Conservation (phyloP, 2,888 invertebrate species). For the Thecophora atra region DNA sequence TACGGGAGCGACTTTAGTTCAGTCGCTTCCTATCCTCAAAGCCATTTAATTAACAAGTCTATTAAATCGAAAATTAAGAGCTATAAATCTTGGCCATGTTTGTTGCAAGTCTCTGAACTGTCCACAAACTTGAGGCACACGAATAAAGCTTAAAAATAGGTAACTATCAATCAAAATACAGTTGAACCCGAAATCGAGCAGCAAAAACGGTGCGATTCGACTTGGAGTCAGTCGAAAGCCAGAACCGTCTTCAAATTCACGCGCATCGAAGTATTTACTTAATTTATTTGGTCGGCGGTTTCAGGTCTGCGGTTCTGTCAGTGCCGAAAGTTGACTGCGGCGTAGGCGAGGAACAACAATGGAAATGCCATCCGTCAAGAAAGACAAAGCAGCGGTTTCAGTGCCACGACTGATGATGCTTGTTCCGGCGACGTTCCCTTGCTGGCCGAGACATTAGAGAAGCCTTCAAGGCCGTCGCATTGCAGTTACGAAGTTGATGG, state of each 20-base stretch:
- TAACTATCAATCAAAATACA: conserved; percentile 34
- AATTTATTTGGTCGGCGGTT: conserved; percentile 30
- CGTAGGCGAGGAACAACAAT: no score
- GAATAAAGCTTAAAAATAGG: conserved; percentile 25
- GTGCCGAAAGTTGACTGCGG: no score
- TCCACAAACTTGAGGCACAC: no score
- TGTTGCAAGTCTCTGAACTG: no score
- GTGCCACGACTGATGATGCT: no score
- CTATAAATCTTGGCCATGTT: conserved; percentile 32
- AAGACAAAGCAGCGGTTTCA: no score
- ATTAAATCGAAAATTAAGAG: conserved; percentile 2
- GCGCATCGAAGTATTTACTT: conserved; percentile 32
- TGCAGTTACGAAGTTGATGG: no score
- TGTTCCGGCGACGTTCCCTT: no score
- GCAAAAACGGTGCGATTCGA: conserved; percentile 2
- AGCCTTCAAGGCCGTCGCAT: no score
- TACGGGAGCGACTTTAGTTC: no score
- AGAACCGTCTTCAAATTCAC: conserved; percentile 32
- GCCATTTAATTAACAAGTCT: conserved; percentile 27
- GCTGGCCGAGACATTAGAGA: no score
- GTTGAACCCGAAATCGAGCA: conserved; percentile 10
- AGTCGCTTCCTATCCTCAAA: neutral
- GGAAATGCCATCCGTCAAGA: no score
- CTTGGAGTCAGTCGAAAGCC: conserved; percentile 3
- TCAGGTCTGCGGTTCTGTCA: neutral